phyloP scores from a whole-genome alignment of 2,888 invertebrate genomes.

The Agonopterix subpropinquella region DNA sequence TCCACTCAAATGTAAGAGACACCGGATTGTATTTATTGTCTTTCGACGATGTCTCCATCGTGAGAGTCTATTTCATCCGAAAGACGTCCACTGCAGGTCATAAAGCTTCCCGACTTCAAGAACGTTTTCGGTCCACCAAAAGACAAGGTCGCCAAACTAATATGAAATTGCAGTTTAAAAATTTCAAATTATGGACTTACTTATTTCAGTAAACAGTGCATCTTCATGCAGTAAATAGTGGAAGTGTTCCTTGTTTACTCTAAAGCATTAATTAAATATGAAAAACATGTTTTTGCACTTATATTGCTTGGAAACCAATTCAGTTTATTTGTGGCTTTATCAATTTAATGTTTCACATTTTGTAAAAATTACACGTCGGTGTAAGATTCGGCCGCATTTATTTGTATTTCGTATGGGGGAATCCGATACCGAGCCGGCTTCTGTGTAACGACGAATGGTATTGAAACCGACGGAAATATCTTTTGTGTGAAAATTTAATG shows the following conservation, averaged over 20 bases:
- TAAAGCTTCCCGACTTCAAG: too few species aligned
- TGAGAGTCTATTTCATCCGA: too few species aligned
- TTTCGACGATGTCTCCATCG: too few species aligned
- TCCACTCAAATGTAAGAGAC: neutral
- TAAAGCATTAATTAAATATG: too few species aligned
- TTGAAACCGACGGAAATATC: slow-evolving; percentile 33
- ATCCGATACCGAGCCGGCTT: slow-evolving; percentile 48
- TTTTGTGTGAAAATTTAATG: slow-evolving; percentile 4
- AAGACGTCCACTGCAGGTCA: too few species aligned
- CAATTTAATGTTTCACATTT: too few species aligned
- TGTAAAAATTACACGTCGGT: slow-evolving; percentile 23
- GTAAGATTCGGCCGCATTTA: slow-evolving; percentile 45
- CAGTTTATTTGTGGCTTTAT: too few species aligned
- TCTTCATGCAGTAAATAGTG: neutral
- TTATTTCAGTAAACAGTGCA: neutral
- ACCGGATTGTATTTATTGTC: too few species aligned
- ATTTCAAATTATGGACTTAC: neutral
- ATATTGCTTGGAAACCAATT: neutral
- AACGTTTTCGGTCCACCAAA: too few species aligned
- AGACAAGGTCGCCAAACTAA: too few species aligned
- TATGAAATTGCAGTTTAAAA: neutral
- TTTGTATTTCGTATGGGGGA: slow-evolving; percentile 47
- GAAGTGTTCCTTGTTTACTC: too few species aligned
- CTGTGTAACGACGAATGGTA: slow-evolving; percentile 37
- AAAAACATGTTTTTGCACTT: neutral